A percentile compares a stretch with the other conserved stretches of the same genome.
Evolutionary conservation across 2,113 vertebrate genomes (phyloP).

Genomic region (Pelobates fuscus): DNA sequence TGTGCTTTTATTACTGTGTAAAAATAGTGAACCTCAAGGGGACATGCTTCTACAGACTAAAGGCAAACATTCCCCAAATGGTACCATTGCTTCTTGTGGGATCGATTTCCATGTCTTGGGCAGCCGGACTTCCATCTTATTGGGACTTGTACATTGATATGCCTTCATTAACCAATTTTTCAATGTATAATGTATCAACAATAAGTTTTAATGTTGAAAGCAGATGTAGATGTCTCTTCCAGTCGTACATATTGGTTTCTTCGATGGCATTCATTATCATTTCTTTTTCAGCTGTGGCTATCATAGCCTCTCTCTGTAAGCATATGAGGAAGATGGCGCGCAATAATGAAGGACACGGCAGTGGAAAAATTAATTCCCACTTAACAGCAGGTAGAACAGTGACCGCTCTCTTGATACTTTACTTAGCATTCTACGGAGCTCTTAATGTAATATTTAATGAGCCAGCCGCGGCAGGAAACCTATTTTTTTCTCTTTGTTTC

Average conservation of each 20-base stretch:
- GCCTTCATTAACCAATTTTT: background rate
- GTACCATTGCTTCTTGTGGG: slow-evolving; percentile 7
- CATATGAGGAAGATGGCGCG: slow-evolving; percentile 18
- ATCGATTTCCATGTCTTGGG: background rate
- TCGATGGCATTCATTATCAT: slow-evolving; percentile 8
- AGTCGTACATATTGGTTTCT: background rate
- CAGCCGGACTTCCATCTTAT: slow-evolving; percentile 2
- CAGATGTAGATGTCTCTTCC: slow-evolving; percentile 20
- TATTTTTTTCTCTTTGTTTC: slow-evolving; percentile 11
- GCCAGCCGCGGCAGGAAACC: background rate
- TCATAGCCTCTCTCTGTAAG: slow-evolving; percentile 15
- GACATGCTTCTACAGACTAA: slow-evolving; percentile 16
- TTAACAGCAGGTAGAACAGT: slow-evolving; percentile 23
- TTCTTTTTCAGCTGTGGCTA: background rate
- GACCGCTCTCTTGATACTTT: slow-evolving; percentile 14
- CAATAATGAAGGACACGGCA: background rate
- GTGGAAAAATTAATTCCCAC: slow-evolving; percentile 4
- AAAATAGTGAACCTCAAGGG: slow-evolving; percentile 13
- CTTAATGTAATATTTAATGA: slow-evolving; percentile 5
- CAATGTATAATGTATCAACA: background rate
- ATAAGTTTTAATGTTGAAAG: background rate
- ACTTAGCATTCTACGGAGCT: background rate
- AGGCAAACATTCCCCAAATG: background rate
- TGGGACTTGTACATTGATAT: slow-evolving; percentile 10
- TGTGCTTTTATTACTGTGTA: slow-evolving; percentile 39